These are phyloP conservation scores for Eolophus roseicapilla DNA, from an alignment of 2,113 vertebrate species.

Conservation along the genomic window DNA sequence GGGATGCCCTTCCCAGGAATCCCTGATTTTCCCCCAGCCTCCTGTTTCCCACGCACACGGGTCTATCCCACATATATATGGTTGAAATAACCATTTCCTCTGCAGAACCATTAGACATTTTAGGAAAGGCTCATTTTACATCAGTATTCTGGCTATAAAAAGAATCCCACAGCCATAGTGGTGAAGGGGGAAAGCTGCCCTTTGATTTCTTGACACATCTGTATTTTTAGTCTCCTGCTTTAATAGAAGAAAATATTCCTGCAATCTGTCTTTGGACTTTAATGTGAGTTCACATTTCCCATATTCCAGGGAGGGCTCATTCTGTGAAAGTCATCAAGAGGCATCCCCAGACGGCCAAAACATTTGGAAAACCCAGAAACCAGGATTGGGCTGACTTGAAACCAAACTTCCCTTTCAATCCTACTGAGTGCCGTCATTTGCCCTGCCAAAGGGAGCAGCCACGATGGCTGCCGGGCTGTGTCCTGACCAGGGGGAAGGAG, in stretches of 20 bases:
- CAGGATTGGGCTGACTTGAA: neutral
- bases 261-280: neutral
- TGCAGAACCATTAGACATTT: neutral
- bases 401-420: neutral
- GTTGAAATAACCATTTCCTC: neutral
- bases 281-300: neutral
- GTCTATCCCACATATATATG: neutral
- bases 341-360: slow-evolving; percentile 12
- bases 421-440: accelerated
- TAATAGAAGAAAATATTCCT: neutral
- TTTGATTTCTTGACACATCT: neutral
- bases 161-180: neutral
- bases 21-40: neutral
- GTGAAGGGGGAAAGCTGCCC: neutral
- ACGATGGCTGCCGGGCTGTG: neutral
- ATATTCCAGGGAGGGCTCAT: neutral
- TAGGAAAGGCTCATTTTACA: neutral
- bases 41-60: accelerated
- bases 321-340: slow-evolving; percentile 40
- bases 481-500: accelerated
- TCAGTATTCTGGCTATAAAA: neutral
- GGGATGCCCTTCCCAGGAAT: neutral
- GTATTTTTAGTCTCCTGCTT: neutral
- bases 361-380: slow-evolving; percentile 41
- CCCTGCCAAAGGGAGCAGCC: neutral